Percentiles rank a stretch among this genome's conserved stretches.
These are phyloP conservation scores for Azorinus chamasolen DNA, from an alignment of 2,888 invertebrate species.

Conservation along the genomic window DNA sequence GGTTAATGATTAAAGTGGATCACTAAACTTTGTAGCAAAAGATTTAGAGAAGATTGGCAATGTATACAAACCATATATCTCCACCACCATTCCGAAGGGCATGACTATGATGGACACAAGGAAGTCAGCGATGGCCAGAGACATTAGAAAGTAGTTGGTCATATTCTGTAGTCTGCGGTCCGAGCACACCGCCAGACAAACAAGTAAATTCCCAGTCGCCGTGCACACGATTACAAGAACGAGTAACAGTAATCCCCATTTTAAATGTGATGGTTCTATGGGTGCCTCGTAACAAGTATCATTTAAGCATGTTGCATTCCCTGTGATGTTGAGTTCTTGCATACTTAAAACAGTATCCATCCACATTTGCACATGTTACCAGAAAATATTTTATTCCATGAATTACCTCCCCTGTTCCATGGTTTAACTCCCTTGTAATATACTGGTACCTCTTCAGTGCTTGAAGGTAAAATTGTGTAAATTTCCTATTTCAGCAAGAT, in stretches of 20 bases:
- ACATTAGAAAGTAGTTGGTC: slow-evolving; percentile 97
- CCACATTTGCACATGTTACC: not conserved
- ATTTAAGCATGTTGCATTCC: slow-evolving; percentile 5
- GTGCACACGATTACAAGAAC: slow-evolving; percentile 95
- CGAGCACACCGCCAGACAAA: slow-evolving; percentile 96
- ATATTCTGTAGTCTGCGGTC: slow-evolving; percentile 97
- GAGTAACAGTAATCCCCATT: slow-evolving; percentile 87
- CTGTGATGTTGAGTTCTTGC: slow-evolving; percentile 8
- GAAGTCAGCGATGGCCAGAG: slow-evolving; percentile 97
- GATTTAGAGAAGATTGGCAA: too few relatives aligned
- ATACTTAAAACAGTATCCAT: not conserved
- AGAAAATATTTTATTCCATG: not conserved
- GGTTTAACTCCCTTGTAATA: too few relatives aligned
- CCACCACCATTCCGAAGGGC: slow-evolving; percentile 95
- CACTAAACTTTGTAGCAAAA: too few relatives aligned
- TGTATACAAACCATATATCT: slow-evolving; percentile 78
- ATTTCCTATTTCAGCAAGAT: not conserved
- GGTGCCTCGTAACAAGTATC: not conserved
- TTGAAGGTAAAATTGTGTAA: not conserved
- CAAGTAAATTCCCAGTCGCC: slow-evolving; percentile 95
- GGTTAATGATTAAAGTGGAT: too few relatives aligned
- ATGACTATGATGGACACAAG: slow-evolving; percentile 97
- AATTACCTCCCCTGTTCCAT: too few relatives aligned
- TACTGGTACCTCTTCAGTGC: not conserved
- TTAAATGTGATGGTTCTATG: not conserved